Percentiles rank a stretch among this genome's conserved stretches.
phyloP scores from a whole-genome alignment of 1,140 invertebrate genomes.

The Lepidurus apus region DNA sequence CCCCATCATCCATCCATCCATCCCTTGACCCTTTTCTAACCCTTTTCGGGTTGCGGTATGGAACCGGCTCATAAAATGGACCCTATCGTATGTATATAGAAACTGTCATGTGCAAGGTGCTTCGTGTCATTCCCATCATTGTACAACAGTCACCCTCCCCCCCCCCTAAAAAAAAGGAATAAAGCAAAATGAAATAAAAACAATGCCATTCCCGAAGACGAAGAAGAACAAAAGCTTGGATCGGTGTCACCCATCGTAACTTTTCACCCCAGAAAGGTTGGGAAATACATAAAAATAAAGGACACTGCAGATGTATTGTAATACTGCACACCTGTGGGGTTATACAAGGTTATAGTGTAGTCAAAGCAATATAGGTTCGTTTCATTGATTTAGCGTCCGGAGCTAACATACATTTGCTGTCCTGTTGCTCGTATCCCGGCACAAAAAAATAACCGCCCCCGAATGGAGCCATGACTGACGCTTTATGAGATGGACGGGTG shows the following conservation, averaged over 20 bases:
- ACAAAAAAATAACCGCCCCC: not conserved
- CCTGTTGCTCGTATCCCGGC: not conserved
- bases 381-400: slow-evolving; percentile 7
- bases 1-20: not conserved
- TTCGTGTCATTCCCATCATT: not conserved
- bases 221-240: slow-evolving; percentile 18
- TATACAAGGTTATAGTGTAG: not conserved
- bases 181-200: not conserved
- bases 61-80: not conserved
- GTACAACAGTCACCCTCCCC: no score
- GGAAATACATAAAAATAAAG: no score
- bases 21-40: not conserved
- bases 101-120: not conserved
- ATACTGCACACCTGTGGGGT: not conserved
- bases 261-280: no score
- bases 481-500: not conserved
- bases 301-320: no score
- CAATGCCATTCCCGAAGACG: not conserved
- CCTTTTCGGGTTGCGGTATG: not conserved
- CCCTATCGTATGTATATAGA: not conserved
- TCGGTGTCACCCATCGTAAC: not conserved
- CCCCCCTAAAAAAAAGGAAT: not conserved
- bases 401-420: not conserved
- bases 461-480: not conserved
- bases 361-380: not conserved